Percentiles rank a stretch among this genome's conserved stretches.
phyloP scores from a whole-genome alignment of 2,888 invertebrate genomes.

The Heterodera filipjevi region DNA sequence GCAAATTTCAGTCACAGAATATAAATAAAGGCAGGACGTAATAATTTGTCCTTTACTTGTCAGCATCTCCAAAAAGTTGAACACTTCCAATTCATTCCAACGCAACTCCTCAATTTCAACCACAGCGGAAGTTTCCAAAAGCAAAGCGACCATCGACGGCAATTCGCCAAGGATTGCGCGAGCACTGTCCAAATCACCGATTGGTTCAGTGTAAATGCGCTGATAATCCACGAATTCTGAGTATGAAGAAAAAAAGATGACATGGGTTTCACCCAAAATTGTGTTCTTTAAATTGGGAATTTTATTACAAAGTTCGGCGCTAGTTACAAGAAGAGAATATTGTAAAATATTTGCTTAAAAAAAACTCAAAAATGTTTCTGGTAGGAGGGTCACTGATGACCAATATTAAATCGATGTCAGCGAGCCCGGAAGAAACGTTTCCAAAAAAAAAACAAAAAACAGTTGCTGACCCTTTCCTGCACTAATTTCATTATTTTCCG shows the following conservation, averaged over 20 bases:
- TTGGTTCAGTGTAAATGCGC: slow-evolving; percentile 17
- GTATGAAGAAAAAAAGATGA: not conserved
- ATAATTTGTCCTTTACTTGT: slow-evolving; percentile 20
- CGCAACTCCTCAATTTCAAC: slow-evolving; percentile 30
- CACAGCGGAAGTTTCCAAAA: slow-evolving; percentile 5
- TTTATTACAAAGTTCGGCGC: too few species aligned
- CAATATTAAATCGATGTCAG: too few species aligned
- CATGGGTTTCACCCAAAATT: too few species aligned
- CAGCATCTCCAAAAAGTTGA: slow-evolving; percentile 33
- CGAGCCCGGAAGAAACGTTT: too few species aligned
- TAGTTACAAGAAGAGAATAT: too few species aligned
- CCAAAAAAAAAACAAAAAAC: too few species aligned
- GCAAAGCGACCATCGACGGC: slow-evolving; percentile 23
- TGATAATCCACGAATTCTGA: slow-evolving; percentile 34
- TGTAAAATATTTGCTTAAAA: too few species aligned
- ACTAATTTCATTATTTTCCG: slow-evolving; percentile 1
- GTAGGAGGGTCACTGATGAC: too few species aligned
- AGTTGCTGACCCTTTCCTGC: not conserved
- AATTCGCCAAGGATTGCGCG: slow-evolving; percentile 17
- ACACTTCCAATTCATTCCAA: slow-evolving; percentile 32
- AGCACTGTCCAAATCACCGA: slow-evolving; percentile 26
- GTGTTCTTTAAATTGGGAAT: too few species aligned
- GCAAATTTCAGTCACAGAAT: too few species aligned
- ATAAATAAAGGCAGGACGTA: too few species aligned
- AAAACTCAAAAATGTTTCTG: too few species aligned